A percentile compares a stretch with the other conserved stretches of the same genome.
phyloP scores from a whole-genome alignment of 2,888 invertebrate genomes.

The Apeira syringaria region DNA sequence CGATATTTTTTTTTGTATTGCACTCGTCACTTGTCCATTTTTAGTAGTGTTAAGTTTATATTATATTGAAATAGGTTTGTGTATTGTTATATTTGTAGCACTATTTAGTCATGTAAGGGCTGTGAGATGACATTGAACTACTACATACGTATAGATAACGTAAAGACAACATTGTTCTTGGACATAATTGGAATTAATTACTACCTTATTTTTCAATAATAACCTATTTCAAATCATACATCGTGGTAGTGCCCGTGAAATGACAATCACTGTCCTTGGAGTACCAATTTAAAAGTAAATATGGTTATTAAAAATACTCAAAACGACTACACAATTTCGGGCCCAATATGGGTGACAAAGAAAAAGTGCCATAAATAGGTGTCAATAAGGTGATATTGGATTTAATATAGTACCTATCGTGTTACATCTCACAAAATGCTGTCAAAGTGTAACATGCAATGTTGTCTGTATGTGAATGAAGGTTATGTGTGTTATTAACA shows the following conservation, averaged over 20 bases:
- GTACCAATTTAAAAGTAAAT: too few relatives aligned
- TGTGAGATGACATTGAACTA: slow-evolving; percentile 45
- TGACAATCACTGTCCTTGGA: too few relatives aligned
- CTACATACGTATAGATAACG: slow-evolving; percentile 10
- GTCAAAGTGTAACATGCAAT: not conserved
- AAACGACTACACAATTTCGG: too few relatives aligned
- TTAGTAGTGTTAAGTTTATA: slow-evolving; percentile 41
- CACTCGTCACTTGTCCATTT: slow-evolving; percentile 35
- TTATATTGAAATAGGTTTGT: slow-evolving; percentile 4
- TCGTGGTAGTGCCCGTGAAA: too few relatives aligned
- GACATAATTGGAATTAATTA: too few relatives aligned
- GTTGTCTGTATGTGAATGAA: slow-evolving; percentile 14
- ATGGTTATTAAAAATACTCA: too few relatives aligned
- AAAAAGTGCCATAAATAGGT: too few relatives aligned
- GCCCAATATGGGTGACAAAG: too few relatives aligned
- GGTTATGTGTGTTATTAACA: slow-evolving; percentile 5
- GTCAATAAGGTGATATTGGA: too few relatives aligned
- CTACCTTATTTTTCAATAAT: too few relatives aligned
- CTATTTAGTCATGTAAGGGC: slow-evolving; percentile 65
- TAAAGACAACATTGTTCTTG: slow-evolving; percentile 8
- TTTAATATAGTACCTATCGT: too few relatives aligned
- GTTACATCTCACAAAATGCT: not conserved
- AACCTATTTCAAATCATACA: too few relatives aligned
- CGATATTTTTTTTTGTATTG: slow-evolving; percentile 1
- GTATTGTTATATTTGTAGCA: slow-evolving; percentile 41